These are phyloP conservation scores for Ellobius talpinus DNA, from an alignment of 2,113 vertebrate genomes.

Conservation along the genomic window DNA sequence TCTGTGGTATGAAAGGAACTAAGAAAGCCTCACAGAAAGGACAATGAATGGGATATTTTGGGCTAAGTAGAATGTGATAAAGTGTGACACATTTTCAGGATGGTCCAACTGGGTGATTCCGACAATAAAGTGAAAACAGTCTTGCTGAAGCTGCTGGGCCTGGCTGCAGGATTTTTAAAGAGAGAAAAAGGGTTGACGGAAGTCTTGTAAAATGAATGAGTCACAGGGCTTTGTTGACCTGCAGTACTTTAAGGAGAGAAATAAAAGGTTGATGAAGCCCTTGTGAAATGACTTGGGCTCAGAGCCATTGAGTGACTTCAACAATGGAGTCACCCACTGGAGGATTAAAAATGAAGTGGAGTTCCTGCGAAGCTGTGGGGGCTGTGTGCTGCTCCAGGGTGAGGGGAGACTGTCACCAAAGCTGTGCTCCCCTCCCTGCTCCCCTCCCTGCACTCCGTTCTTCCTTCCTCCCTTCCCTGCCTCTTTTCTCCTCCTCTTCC, in stretches of 20 bases:
- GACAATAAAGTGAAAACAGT: conserved; percentile 29
- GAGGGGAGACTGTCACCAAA: not conserved
- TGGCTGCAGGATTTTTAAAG: not conserved
- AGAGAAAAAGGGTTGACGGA: not conserved
- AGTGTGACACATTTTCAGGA: not conserved
- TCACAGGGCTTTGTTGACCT: not conserved
- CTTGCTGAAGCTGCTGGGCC: not conserved
- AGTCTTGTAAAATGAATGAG: not conserved
- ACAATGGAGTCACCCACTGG: not conserved
- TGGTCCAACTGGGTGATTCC: not conserved
- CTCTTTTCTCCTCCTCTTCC: too few species aligned
- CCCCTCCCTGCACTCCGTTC: too few species aligned
- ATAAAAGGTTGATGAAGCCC: not conserved
- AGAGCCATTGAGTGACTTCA: not conserved
- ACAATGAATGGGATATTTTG: not conserved
- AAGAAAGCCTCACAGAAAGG: not conserved
- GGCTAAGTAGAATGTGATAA: not conserved
- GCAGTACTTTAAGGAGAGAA: not conserved
- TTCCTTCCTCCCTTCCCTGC: not conserved
- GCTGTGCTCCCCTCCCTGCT: too few species aligned
- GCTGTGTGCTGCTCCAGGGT: too few species aligned
- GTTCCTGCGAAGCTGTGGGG: not conserved
- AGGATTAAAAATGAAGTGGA: not conserved
- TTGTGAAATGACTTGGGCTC: not conserved
- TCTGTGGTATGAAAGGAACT: not conserved